Base-by-base conservation (phyloP, 1,140 invertebrate species). In the Amphibalanus amphitrite region DNA sequence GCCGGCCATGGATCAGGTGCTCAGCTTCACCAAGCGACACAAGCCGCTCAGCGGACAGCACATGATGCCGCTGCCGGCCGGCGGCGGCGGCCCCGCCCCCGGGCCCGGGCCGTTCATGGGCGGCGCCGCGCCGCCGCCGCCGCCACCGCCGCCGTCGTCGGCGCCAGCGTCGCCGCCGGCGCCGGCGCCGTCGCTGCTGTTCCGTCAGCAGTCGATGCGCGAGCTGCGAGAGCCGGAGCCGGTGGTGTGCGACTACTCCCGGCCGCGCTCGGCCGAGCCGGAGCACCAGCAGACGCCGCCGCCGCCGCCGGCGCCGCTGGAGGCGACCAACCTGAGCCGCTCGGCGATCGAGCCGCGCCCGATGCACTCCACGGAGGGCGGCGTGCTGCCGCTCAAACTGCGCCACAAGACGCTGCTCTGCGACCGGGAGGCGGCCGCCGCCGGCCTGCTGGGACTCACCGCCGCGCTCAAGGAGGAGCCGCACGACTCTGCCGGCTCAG, bases 351-450 rank as follows among this genome's bases (percentile, higher is more conserved):
- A 26, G 28, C 65, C 6, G 26, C 65, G 23, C 65, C 10, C n/a
- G 65, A n/a, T n/a, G n/a, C n/a, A n/a, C n/a, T n/a, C n/a, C n/a
- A 10, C 28, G n/a, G n/a, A 26, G 26, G 65, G 23, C n/a, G 20
- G 10, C 8, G 28, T 28, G n/a, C 79, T 95, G 73, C 93, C 93
- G 0, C 87, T 93, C 75, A 95, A 95, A 79, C 82, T 95, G 70
- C 86, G 93, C 74, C 92, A 96, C 84, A 96, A 95, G 79, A 89
- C 88, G n/a, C 88, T 92, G 76, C 83, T 93, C 68, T 90, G 90
- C 0, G 90, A 93, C 78, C 75, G 74, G 38, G 72, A 75, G 40
- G 65, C 70, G 29, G 69, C 59, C 8, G 29, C 74, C 20, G 73
- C 73, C 29, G 71, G 73, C 29, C 70, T 72, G 40, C 71, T 74